Conservation (phyloP, 2,113 vertebrate species). For the Xiphophorus maculatus region DNA sequence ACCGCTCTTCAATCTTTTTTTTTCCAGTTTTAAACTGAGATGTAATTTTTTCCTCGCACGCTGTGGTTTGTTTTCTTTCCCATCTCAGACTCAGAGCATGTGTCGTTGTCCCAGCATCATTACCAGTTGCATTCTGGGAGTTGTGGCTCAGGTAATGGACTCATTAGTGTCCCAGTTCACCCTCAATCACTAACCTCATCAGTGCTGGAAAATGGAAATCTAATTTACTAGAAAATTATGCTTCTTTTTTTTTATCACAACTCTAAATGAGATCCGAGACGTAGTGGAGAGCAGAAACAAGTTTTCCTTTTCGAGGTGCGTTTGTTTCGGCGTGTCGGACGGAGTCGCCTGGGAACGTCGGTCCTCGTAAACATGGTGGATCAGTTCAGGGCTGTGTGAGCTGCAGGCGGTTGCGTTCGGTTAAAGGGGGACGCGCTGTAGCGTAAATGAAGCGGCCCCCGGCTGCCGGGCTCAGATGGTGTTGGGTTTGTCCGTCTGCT, state of each 20-base stretch:
- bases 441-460: conserved; percentile 56
- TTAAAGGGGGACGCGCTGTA: conserved; percentile 61
- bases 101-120: conserved; percentile 8
- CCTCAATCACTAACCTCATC: conserved; percentile 9
- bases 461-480: conserved; percentile 63
- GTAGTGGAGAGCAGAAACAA: not conserved
- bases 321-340: conserved; percentile 16
- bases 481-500: conserved; percentile 58
- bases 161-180: conserved; percentile 26
- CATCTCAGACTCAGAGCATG: not conserved
- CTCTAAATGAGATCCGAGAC: not conserved
- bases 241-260: not conserved
- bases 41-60: not conserved
- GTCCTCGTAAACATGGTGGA: conserved; percentile 18
- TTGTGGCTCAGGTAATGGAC: conserved; percentile 13
- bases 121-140: not conserved
- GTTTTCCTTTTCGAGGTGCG: not conserved
- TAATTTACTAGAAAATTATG: not conserved
- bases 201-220: not conserved
- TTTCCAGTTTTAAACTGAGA: not conserved
- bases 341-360: conserved; percentile 8
- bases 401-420: conserved; percentile 41
- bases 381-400: not conserved
- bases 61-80: not conserved
- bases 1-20: not conserved